Evolutionary conservation across 2,113 vertebrate genomes (phyloP).

Genomic region (Elephas maximus): DNA sequence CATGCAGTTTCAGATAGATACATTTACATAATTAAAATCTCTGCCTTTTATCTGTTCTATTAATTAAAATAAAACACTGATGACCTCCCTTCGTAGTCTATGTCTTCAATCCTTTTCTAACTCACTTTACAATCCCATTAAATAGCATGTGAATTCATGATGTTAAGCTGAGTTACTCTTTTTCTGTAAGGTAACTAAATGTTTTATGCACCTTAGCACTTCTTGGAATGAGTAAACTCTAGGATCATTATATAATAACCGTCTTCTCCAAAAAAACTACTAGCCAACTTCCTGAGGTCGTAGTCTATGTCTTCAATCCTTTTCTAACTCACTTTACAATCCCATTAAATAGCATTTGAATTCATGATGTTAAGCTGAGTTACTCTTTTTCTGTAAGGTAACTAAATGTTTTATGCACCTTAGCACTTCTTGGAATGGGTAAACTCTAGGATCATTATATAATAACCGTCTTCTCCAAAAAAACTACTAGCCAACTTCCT

Average conservation of each 20-base stretch:
- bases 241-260: background rate
- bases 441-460: background rate
- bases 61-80: conserved; percentile 46
- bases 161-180: background rate
- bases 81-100: conserved; percentile 11
- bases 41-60: background rate
- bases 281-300: background rate
- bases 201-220: background rate
- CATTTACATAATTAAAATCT: conserved; percentile 40
- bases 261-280: background rate
- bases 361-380: background rate
- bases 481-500: background rate
- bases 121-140: background rate
- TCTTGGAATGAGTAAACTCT: background rate
- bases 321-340: background rate
- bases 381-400: background rate
- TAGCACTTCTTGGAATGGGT: background rate
- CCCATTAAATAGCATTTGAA: background rate
- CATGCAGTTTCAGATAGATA: background rate
- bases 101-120: background rate
- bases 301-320: conserved; percentile 5
- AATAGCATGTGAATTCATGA: background rate
- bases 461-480: background rate
- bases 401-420: background rate
- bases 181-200: background rate